phyloP scores from a whole-genome alignment of 2,113 vertebrate genomes.

The Osmerus mordax region DNA sequence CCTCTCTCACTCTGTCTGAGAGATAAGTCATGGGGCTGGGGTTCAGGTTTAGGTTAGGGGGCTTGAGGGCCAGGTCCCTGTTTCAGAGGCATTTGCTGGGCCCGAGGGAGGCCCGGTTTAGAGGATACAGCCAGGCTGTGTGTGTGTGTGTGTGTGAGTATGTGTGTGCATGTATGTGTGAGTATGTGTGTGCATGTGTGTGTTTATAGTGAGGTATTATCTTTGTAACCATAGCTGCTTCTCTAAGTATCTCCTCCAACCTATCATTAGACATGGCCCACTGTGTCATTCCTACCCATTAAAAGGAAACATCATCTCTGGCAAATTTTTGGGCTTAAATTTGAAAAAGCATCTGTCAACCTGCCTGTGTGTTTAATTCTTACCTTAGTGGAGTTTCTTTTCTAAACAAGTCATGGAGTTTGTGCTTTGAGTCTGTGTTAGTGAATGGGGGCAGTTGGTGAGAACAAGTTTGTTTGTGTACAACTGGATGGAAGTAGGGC shows the following conservation, averaged over 20 bases:
- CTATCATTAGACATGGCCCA: constrained; percentile 40
- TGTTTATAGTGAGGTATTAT: constrained; percentile 26
- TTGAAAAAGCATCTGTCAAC: constrained; percentile 11
- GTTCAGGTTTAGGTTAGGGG: constrained; percentile 22
- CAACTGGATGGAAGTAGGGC: constrained; percentile 48
- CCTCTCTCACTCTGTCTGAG: neutral
- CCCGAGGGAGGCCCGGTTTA: neutral
- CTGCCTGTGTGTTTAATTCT: constrained; percentile 9
- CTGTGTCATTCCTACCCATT: constrained; percentile 31
- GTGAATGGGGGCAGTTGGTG: constrained; percentile 48
- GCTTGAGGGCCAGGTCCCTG: constrained; percentile 32
- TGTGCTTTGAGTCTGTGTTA: neutral
- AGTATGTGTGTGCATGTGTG: too few species aligned
- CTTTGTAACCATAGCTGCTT: constrained; percentile 30
- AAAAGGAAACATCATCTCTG: constrained; percentile 32
- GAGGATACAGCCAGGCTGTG: too few species aligned
- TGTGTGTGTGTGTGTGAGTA: too few species aligned
- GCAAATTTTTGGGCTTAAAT: constrained; percentile 28
- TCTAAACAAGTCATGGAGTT: constrained; percentile 46
- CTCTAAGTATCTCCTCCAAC: constrained; percentile 20
- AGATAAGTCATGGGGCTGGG: constrained; percentile 40
- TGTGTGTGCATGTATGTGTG: too few species aligned
- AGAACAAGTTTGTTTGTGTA: constrained; percentile 51
- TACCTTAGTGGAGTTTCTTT: neutral
- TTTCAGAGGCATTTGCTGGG: constrained; percentile 37